These are phyloP conservation scores for Heliconius ismenius DNA, from an alignment of 2,888 invertebrate genomes.

Conservation along the genomic window DNA sequence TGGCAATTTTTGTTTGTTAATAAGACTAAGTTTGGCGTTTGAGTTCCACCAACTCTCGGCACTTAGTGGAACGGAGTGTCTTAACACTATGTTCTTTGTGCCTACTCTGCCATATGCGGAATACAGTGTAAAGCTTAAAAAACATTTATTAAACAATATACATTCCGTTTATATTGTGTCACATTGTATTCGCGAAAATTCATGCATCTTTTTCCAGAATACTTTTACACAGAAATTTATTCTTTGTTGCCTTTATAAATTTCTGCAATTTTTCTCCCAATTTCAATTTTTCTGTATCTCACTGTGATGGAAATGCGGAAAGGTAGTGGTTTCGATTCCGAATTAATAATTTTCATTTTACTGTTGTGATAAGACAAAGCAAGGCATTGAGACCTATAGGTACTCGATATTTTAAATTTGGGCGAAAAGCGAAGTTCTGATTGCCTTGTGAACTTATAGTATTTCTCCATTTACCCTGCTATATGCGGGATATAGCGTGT, in stretches of 20 bases:
- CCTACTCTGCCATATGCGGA: too few species aligned
- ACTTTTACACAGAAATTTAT: neutral
- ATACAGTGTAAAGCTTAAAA: too few species aligned
- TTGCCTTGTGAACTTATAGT: neutral
- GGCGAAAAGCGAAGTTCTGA: neutral
- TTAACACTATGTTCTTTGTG: too few species aligned
- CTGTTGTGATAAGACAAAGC: neutral
- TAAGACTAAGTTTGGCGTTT: too few species aligned
- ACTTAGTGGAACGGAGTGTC: too few species aligned
- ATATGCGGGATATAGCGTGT: neutral
- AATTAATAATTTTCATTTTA: neutral
- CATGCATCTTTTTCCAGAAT: neutral
- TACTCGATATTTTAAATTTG: neutral
- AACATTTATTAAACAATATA: too few species aligned
- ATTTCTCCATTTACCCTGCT: too few species aligned
- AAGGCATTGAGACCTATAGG: too few species aligned
- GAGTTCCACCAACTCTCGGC: too few species aligned
- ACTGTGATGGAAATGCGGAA: neutral
- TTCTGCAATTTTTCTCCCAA: neutral
- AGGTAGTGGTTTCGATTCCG: neutral
- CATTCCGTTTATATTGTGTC: too few species aligned
- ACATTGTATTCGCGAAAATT: neutral
- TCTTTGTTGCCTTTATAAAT: neutral
- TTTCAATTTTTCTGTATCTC: neutral
- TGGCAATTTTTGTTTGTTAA: neutral